Percentiles rank a stretch among this genome's conserved stretches.
These are phyloP conservation scores for Agriotes lineatus DNA, from an alignment of 2,888 invertebrate species.

Conservation along the genomic window DNA sequence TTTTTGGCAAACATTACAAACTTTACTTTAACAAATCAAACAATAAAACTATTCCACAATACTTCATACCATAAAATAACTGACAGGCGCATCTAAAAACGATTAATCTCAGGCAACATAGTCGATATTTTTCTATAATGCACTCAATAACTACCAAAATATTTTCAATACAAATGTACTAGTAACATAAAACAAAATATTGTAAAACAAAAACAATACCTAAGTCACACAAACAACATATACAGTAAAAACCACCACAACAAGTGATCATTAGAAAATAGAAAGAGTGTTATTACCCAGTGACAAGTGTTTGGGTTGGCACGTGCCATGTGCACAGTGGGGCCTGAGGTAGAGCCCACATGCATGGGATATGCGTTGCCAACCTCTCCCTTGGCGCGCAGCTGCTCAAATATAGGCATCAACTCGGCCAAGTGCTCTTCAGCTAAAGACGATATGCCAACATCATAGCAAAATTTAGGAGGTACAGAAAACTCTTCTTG, in stretches of 20 bases:
- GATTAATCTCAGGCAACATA: too few species aligned
- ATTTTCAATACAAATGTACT: too few species aligned
- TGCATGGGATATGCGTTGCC: conserved; percentile 93
- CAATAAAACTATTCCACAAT: too few species aligned
- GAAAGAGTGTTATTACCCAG: conserved; percentile 73
- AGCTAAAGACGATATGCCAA: conserved; percentile 69
- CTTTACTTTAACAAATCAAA: too few species aligned
- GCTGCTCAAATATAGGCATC: conserved; percentile 95
- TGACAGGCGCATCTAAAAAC: too few species aligned
- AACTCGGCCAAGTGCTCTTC: conserved; percentile 95
- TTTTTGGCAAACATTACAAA: too few species aligned
- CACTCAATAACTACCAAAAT: too few species aligned
- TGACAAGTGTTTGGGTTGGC: conserved; percentile 75
- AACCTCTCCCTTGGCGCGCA: conserved; percentile 90
- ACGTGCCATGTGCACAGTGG: conserved; percentile 73
- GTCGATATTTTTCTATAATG: too few species aligned
- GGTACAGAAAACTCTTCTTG: conserved; percentile 20
- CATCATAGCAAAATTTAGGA: conserved; percentile 30
- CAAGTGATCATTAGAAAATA: conserved; percentile 49
- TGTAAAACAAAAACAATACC: conserved; percentile 21
- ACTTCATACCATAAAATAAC: too few species aligned
- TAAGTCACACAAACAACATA: conserved; percentile 12
- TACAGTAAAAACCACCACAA: conserved; percentile 51
- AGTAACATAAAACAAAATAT: conserved; percentile 36
- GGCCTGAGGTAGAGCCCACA: conserved; percentile 80